These are phyloP conservation scores for Danio jaintianensis DNA, from an alignment of 2,797 vertebrate genomes.

Conservation along the genomic window DNA sequence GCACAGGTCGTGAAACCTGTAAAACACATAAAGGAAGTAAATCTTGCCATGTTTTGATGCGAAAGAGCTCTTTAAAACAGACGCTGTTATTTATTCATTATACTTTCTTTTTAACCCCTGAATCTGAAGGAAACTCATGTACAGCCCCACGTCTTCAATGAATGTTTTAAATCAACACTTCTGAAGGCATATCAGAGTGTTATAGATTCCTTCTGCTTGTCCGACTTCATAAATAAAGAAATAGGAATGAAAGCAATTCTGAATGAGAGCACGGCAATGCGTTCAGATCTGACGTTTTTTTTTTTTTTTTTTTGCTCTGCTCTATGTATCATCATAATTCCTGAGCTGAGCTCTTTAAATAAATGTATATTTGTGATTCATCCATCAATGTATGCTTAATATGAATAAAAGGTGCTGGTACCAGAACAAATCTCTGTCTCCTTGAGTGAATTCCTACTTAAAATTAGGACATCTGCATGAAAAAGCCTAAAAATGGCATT, in stretches of 20 bases:
- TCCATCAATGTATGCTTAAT: conserved; percentile 53
- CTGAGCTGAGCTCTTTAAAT: conserved; percentile 45
- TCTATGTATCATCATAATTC: conserved; percentile 46
- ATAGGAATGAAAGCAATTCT: conserved; percentile 42
- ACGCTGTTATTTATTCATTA: conserved; percentile 68
- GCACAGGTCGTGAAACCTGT: conserved; percentile 5
- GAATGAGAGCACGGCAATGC: conserved; percentile 32
- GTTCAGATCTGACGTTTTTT: conserved; percentile 53
- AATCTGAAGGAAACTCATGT: background rate
- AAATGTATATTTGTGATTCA: conserved; percentile 54
- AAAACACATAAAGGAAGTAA: conserved; percentile 16
- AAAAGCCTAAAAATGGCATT: conserved; percentile 7
- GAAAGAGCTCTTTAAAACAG: conserved; percentile 56
- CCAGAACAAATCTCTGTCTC: conserved; percentile 28
- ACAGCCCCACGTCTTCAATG: background rate
- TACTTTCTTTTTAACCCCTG: conserved; percentile 10
- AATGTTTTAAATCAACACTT: conserved; percentile 10
- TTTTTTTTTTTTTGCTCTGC: conserved; percentile 35
- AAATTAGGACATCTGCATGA: conserved; percentile 4
- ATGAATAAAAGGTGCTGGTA: conserved; percentile 58
- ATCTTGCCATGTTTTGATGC: conserved; percentile 20
- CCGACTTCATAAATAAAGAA: conserved; percentile 21
- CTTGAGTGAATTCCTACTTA: conserved; percentile 20
- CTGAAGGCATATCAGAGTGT: background rate
- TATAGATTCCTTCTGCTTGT: conserved; percentile 2